Evolutionary conservation across 2,888 invertebrate genomes (phyloP).

Genomic region (Heliconius aoede): DNA sequence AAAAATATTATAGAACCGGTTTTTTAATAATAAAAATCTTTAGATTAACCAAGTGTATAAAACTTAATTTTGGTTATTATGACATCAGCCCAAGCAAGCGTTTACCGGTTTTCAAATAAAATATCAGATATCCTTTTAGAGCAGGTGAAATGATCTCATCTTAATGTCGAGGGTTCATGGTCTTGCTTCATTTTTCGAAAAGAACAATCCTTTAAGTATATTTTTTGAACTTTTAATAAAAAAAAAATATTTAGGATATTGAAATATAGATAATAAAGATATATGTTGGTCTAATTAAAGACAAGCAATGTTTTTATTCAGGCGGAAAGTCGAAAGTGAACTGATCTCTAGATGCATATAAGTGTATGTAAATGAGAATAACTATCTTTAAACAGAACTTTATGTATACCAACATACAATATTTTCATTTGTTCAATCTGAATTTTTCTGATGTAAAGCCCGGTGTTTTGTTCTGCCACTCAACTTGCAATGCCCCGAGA

Average conservation of each 20-base stretch:
- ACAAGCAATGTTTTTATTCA: background rate
- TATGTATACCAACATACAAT: background rate
- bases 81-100: slow-evolving; percentile 17
- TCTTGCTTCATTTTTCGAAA: background rate
- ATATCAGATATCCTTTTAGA: slow-evolving; percentile 23
- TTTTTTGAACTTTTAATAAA: background rate
- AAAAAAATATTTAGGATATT: too few species aligned
- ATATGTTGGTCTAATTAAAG: background rate
- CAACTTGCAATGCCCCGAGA: background rate
- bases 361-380: too few species aligned
- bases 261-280: background rate
- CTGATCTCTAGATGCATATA: too few species aligned
- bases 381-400: too few species aligned
- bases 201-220: background rate
- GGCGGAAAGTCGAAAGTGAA: background rate
- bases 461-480: background rate
- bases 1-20: slow-evolving; percentile 9
- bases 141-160: slow-evolving; percentile 44
- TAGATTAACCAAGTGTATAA: background rate
- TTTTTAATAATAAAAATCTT: slow-evolving; percentile 1
- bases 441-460: background rate
- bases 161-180: slow-evolving; percentile 47
- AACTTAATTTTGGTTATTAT: slow-evolving; percentile 27
- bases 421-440: background rate
- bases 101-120: slow-evolving; percentile 29